These are phyloP conservation scores for Penaeus japonicus DNA, from an alignment of 1,140 invertebrate genomes.

Conservation along the genomic window DNA sequence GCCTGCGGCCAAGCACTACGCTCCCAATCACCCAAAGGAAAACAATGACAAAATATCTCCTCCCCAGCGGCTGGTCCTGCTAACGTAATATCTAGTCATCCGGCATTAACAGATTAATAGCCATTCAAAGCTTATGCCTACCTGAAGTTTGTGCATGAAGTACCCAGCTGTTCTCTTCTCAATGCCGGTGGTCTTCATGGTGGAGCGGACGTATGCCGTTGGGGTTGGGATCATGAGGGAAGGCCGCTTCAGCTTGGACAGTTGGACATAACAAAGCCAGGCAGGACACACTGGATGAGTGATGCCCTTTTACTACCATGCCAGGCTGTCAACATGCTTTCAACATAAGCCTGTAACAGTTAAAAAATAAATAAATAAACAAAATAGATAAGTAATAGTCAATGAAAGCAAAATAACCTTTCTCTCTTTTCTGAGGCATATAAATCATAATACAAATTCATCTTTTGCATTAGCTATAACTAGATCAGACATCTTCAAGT, in stretches of 20 bases:
- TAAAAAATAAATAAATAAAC: slow-evolving; percentile 45
- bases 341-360: slow-evolving; percentile 76
- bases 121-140: slow-evolving; percentile 24
- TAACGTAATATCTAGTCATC: too few relatives aligned
- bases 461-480: not conserved
- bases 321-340: slow-evolving; percentile 84
- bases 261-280: slow-evolving; percentile 93
- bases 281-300: slow-evolving; percentile 84
- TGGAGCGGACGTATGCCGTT: slow-evolving; percentile 77
- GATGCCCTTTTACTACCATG: slow-evolving; percentile 84
- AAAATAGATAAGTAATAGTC: too few relatives aligned
- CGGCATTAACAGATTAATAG: too few relatives aligned
- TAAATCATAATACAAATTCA: too few relatives aligned
- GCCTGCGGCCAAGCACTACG: too few relatives aligned
- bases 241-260: slow-evolving; percentile 85
- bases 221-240: slow-evolving; percentile 82
- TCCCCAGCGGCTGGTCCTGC: too few relatives aligned
- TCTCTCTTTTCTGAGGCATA: too few relatives aligned
- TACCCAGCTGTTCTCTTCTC: slow-evolving; percentile 80
- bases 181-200: slow-evolving; percentile 80
- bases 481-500: not conserved
- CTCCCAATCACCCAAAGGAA: too few relatives aligned
- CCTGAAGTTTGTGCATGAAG: slow-evolving; percentile 64
- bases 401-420: too few relatives aligned
- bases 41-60: too few relatives aligned